Evolutionary conservation across 2,888 invertebrate genomes (phyloP).

Genomic region (Monochamus alternatus): DNA sequence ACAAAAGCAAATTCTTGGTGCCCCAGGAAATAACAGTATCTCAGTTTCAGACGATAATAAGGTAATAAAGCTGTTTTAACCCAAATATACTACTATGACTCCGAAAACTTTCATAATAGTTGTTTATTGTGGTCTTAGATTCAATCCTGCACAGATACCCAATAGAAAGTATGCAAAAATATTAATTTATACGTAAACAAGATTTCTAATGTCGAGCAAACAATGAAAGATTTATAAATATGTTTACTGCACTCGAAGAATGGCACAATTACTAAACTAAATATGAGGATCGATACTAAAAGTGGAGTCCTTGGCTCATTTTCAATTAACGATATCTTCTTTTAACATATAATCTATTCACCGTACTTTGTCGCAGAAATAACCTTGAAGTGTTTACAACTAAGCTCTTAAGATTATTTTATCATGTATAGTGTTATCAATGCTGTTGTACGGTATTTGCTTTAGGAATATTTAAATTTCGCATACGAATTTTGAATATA

Average conservation of each 20-base stretch:
- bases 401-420: too few species aligned
- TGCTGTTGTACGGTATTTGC: too few species aligned
- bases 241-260: slow-evolving; percentile 13
- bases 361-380: too few species aligned
- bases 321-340: neutral
- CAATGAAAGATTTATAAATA: neutral
- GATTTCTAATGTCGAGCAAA: neutral
- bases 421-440: too few species aligned
- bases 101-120: neutral
- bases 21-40: slow-evolving; percentile 93
- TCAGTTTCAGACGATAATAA: slow-evolving; percentile 89
- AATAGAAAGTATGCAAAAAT: neutral
- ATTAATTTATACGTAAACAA: neutral
- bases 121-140: neutral
- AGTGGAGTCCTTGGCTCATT: too few species aligned
- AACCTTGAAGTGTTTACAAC: too few species aligned
- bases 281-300: too few species aligned
- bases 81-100: neutral
- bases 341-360: neutral
- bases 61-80: slow-evolving; percentile 73
- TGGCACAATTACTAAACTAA: neutral
- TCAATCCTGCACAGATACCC: neutral
- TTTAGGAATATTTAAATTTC: neutral
- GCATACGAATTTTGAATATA: neutral
- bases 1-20: slow-evolving; percentile 90